A percentile compares a stretch with the other conserved stretches of the same genome.
Evolutionary conservation across 2,113 vertebrate species (phyloP).

Genomic region (Embiotoca jacksoni): DNA sequence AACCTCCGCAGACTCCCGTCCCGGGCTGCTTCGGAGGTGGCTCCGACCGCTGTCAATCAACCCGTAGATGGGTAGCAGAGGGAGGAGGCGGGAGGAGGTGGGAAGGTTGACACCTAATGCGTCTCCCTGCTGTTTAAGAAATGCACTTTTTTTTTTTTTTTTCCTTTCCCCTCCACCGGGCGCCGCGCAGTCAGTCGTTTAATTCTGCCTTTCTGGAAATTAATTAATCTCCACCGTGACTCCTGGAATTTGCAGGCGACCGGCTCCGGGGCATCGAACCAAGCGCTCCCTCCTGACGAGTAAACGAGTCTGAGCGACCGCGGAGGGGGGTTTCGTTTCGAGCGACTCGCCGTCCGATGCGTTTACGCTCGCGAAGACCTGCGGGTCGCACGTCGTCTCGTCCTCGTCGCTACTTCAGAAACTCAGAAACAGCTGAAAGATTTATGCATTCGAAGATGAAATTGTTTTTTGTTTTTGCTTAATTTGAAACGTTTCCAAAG

Average conservation of each 20-base stretch:
- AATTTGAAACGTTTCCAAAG: too few species aligned
- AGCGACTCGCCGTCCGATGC: too few species aligned
- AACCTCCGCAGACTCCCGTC: slow-evolving; percentile 58
- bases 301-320: not conserved
- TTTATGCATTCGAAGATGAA: too few species aligned
- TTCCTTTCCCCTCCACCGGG: not conserved
- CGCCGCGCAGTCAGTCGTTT: slow-evolving; percentile 1
- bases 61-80: slow-evolving; percentile 47
- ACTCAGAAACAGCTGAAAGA: too few species aligned
- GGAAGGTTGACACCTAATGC: slow-evolving; percentile 24
- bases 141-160: not conserved
- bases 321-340: too few species aligned
- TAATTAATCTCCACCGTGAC: not conserved
- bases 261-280: slow-evolving; percentile 2
- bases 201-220: slow-evolving; percentile 21
- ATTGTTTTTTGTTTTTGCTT: too few species aligned
- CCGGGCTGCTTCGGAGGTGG: slow-evolving; percentile 64
- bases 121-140: too few species aligned
- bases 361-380: too few species aligned
- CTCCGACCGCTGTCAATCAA: slow-evolving; percentile 66
- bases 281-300: not conserved
- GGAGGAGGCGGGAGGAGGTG: not conserved
- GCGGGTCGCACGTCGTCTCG: too few species aligned
- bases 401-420: too few species aligned
- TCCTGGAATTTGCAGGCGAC: slow-evolving; percentile 13